A percentile compares a stretch with the other conserved stretches of the same genome.
Conservation (phyloP, 2,888 invertebrate genomes). For the Drosophila cyrtoloma region DNA sequence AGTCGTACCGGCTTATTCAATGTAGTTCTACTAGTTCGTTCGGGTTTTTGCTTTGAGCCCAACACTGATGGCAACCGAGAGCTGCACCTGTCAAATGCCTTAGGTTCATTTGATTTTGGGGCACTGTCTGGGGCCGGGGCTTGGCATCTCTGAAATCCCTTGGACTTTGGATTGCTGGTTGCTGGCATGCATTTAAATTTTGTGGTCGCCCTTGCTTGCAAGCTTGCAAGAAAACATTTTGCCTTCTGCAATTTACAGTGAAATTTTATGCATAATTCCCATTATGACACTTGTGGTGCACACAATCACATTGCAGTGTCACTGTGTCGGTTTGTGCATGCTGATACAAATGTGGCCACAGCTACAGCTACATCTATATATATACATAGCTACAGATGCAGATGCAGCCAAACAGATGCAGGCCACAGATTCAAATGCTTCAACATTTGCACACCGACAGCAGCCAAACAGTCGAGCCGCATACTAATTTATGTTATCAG, state of each 20-base stretch:
- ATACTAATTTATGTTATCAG: conserved; percentile 63
- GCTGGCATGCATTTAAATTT: conserved; percentile 54
- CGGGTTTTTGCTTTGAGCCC: not conserved
- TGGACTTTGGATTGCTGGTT: conserved; percentile 24
- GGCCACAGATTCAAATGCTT: conserved; percentile 29
- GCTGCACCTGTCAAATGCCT: conserved; percentile 45
- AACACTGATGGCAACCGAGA: conserved; percentile 4
- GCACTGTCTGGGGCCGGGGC: conserved; percentile 15
- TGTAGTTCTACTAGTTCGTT: not conserved
- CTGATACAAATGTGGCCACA: conserved; percentile 21
- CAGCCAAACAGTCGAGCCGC: conserved; percentile 31
- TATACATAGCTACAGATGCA: conserved; percentile 19
- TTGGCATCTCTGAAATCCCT: conserved; percentile 37
- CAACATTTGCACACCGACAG: conserved; percentile 18
- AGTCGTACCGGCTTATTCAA: not conserved
- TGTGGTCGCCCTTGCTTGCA: conserved; percentile 42
- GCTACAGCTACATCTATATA: conserved; percentile 1
- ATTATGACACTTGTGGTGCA: conserved; percentile 72
- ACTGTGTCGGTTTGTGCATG: not conserved
- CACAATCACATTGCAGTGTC: conserved; percentile 21
- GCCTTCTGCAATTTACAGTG: conserved; percentile 68
- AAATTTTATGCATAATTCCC: conserved; percentile 75
- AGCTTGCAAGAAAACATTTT: conserved; percentile 58
- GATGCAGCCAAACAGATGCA: conserved; percentile 13
- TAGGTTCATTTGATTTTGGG: conserved; percentile 39